phyloP scores from a whole-genome alignment of 2,797 vertebrate genomes.

The Tamandua tetradactyla region DNA sequence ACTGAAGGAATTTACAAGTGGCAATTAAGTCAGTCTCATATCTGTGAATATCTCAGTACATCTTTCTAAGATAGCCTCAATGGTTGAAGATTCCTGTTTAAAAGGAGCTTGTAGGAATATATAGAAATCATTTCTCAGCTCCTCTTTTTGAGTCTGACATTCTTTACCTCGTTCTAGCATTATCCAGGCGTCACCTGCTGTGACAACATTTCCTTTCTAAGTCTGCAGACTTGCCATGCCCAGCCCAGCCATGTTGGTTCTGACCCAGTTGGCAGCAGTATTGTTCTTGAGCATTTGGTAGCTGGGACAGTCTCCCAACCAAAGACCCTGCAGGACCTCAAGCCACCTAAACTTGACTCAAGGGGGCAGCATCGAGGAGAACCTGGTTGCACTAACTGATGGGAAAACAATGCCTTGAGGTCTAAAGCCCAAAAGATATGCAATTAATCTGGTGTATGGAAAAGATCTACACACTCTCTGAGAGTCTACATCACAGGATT shows the following conservation, averaged over 20 bases:
- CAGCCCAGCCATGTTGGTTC: background rate
- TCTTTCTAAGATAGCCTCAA: constrained; percentile 2
- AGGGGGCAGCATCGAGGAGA: background rate
- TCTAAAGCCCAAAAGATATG: background rate
- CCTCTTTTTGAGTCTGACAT: constrained; percentile 32
- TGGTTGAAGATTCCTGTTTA: background rate
- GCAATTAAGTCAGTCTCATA: background rate
- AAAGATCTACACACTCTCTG: background rate
- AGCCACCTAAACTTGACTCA: background rate
- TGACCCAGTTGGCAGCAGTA: background rate
- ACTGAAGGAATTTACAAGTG: background rate
- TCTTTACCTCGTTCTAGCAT: background rate
- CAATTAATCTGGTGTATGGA: background rate
- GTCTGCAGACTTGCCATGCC: background rate
- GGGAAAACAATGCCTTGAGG: background rate
- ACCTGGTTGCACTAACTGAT: too few species aligned
- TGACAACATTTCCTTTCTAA: background rate
- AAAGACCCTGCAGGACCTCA: background rate
- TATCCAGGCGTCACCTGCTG: background rate
- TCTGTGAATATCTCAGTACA: background rate
- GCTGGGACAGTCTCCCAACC: background rate
- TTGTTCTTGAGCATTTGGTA: background rate
- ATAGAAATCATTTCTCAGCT: background rate
- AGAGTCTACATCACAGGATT: background rate
- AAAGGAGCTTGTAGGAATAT: background rate